A percentile compares a stretch with the other conserved stretches of the same genome.
These are phyloP conservation scores for Myiozetetes cayanensis DNA, from an alignment of 2,113 vertebrate genomes.

Conservation along the genomic window DNA sequence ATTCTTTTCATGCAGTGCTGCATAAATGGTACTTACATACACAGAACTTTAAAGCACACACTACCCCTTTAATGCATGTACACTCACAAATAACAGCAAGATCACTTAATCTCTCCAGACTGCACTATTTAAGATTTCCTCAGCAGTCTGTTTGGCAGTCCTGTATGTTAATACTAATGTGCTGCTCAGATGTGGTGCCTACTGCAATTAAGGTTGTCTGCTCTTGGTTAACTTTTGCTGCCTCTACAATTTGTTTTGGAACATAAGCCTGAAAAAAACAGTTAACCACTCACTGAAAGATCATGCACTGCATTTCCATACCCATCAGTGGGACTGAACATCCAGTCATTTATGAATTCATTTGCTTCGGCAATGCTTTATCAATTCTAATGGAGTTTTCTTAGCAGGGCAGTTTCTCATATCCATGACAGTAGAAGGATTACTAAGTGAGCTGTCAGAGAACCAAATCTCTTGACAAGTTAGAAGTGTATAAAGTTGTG, in stretches of 20 bases:
- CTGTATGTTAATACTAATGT: neutral
- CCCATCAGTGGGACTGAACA: neutral
- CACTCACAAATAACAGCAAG: neutral
- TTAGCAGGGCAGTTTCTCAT: neutral
- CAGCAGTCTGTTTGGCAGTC: neutral
- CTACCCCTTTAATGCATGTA: neutral
- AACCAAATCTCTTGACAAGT: neutral
- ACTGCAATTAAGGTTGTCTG: neutral
- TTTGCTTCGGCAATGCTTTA: neutral
- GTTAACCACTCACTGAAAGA: neutral
- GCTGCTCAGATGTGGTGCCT: neutral
- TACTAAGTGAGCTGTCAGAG: neutral
- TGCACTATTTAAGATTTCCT: neutral
- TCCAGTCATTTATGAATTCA: neutral
- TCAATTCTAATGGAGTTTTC: neutral
- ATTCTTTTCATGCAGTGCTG: neutral
- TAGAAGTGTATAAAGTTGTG: neutral
- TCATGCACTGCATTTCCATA: neutral
- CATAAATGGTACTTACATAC: neutral
- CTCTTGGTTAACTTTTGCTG: neutral
- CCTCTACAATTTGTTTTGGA: neutral
- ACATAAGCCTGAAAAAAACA: neutral
- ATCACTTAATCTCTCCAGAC: neutral
- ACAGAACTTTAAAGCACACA: neutral
- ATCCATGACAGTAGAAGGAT: neutral